phyloP scores from a whole-genome alignment of 2,888 invertebrate species.

The Pediacus dermestoides region DNA sequence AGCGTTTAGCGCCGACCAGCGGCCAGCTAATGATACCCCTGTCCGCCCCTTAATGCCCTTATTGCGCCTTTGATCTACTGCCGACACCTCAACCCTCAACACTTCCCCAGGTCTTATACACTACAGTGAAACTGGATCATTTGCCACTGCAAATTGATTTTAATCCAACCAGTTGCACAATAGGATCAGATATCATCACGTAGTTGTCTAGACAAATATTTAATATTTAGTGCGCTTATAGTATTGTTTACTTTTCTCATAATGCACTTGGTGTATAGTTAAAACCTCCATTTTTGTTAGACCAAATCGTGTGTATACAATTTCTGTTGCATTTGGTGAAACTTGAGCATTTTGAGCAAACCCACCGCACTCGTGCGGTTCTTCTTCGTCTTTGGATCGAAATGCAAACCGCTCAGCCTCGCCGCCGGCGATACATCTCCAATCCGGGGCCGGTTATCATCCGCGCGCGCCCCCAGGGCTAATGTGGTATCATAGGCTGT shows the following conservation, averaged over 20 bases:
- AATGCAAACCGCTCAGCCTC: constrained; percentile 45
- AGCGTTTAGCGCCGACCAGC: constrained; percentile 45
- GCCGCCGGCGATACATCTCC: constrained; percentile 45
- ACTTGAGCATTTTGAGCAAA: constrained; percentile 14
- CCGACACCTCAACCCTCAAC: constrained; percentile 38
- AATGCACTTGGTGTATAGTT: too few species aligned
- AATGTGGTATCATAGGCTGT: constrained; percentile 56
- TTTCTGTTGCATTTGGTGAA: constrained; percentile 18
- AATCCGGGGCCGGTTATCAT: constrained; percentile 45
- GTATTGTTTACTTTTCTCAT: too few species aligned
- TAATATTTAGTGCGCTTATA: too few species aligned
- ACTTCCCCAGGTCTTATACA: constrained; percentile 1
- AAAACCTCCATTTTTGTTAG: too few species aligned
- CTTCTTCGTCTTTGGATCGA: constrained; percentile 40
- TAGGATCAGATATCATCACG: too few species aligned
- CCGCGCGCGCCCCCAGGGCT: constrained; percentile 49
- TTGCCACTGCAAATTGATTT: constrained; percentile 4
- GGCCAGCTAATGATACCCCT: constrained; percentile 49
- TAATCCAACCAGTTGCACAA: constrained; percentile 5
- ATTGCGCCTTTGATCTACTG: constrained; percentile 51
- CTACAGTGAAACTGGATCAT: constrained; percentile 1
- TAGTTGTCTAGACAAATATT: too few species aligned
- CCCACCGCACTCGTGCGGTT: constrained; percentile 31
- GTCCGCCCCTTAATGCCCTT: constrained; percentile 48
- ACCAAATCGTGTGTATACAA: too few species aligned